Base-by-base conservation (phyloP, 2,888 invertebrate species). In the Polietes domitor region DNA sequence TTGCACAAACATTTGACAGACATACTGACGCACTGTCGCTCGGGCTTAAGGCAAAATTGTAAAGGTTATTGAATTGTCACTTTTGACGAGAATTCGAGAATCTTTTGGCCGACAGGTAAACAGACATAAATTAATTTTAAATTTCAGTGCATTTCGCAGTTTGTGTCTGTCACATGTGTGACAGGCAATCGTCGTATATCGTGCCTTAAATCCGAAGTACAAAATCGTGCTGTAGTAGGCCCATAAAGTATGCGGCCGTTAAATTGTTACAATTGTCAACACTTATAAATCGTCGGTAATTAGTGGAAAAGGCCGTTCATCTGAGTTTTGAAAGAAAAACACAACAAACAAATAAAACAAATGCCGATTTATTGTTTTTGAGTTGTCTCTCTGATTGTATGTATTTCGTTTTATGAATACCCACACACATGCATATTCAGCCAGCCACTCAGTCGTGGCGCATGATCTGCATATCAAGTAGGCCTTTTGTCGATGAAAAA, bases 391-490 rank as follows among this genome's bases (percentile, higher is more conserved):
- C 32, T 43, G 43, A 19, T 70, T 26, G 53, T 53, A 12, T 47
- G 2, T 32, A 9, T 43, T 65, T 21, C 19, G 15, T 37, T 65
- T 21, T 37, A 32, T 72, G 9, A 61, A 15, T 72, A 19, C 9
- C n/a, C 17, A 26, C 50, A 7, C 2, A 9, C 17, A 28, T 28
- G n/a, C 26, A 47, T 26, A 28, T 12, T 9, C 55, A 72, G n/a
- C n/a, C n/a, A n/a, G n/a, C n/a, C n/a, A n/a, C n/a, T n/a, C n/a
- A n/a, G 41, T 83, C 82, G 72, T 1, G 41, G 41, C 53, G 32
- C 10, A 50, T 68, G 75, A 24, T 70, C 50, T 61, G 84, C 77
- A 84, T 84, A 63, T 50, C 68, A 84, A 84, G 78, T 10, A 4
- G 26, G 15, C 32, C 10, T 12, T 17, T 71, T 63, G 47, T 55